Evolutionary conservation across 2,888 invertebrate genomes (phyloP), one percentile per base, ranked within the genome.

Genomic region (Andrena chrysosceles): DNA sequence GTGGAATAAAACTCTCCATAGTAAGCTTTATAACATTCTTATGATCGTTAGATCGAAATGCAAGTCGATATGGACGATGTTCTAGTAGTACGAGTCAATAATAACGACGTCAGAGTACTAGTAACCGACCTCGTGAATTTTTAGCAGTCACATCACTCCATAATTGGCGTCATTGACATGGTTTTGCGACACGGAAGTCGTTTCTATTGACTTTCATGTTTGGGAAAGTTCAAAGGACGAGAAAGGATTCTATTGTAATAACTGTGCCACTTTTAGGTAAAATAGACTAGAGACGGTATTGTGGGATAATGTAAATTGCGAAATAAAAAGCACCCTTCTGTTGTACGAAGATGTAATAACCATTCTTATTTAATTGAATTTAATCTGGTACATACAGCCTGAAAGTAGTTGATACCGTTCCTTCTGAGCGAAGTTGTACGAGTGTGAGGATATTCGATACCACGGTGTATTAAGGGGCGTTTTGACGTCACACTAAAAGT

Each of bases 181-280:
- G 10, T 64, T 56, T 20, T 20, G 59, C 60, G 20, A 64, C 16
- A 23, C 33, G 56, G 48, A 64, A 59, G 29, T 35, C 35, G 42
- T 29, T 56, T n/a, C 2, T 56, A 35, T 72, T 26, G 56, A 59
- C 23, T 60, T 20, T 23, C 69, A 16, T 13, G 13, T 33, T n/a
- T 48, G 16, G 10, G 33, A 49, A 72, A 20, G 20, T 26, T 72
- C 64, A 35, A 72, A 13, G 72, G 5, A 77, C 72, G 54, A 31
- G 33, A 33, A 49, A 72, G 13, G 33, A 10, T 35, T 8, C 13
- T 49, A 29, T 70, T 6, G 59, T 33, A 29, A 49, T 8, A 59
- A 63, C 31, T 4, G 5, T 23, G 42, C 31, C 31, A 6, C 26
- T n/a, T 20, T 26, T 62, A 20, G 42, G 16, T 4, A 16, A 13